These are phyloP conservation scores for Cheumatopsyche charites DNA, from an alignment of 1,140 invertebrate genomes.

Conservation along the genomic window DNA sequence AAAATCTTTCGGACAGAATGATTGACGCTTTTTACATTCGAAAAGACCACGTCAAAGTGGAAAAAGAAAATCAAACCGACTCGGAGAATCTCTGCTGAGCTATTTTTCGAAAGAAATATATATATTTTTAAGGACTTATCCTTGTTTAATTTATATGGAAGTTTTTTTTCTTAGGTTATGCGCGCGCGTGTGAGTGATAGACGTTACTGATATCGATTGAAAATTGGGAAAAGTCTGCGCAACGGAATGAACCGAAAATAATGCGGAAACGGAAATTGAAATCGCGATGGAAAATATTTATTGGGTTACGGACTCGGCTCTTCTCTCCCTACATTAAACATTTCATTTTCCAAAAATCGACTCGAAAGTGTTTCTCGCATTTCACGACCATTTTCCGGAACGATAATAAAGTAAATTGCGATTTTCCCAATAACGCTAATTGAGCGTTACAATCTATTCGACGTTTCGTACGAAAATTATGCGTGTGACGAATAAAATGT, in stretches of 20 bases:
- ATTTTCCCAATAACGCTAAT: neutral
- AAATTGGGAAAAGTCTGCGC: constrained; percentile 6
- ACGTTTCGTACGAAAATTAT: too few species aligned
- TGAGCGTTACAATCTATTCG: neutral
- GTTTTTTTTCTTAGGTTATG: neutral
- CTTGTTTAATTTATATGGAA: constrained; percentile 25
- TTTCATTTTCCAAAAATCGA: constrained; percentile 20
- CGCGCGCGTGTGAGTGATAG: constrained; percentile 8
- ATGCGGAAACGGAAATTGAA: constrained; percentile 34
- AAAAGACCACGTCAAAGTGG: constrained; percentile 17
- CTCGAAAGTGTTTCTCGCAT: too few species aligned
- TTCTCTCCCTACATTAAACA: constrained; percentile 2
- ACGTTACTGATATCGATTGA: constrained; percentile 23
- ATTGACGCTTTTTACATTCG: constrained; percentile 28
- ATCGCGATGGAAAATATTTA: constrained; percentile 34
- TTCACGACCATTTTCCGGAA: neutral
- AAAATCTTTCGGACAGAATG: constrained; percentile 18
- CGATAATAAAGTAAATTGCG: neutral
- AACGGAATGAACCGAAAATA: constrained; percentile 33
- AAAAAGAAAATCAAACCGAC: constrained; percentile 25
- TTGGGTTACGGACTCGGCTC: constrained; percentile 6
- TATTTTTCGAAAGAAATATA: constrained; percentile 9
- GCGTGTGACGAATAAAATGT: too few species aligned
- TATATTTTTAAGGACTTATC: neutral
- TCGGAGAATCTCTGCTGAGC: constrained; percentile 1